Evolutionary conservation across 1,140 invertebrate species (phyloP), one percentile per base, ranked within the genome.

Genomic region (Aplysia californica): DNA sequence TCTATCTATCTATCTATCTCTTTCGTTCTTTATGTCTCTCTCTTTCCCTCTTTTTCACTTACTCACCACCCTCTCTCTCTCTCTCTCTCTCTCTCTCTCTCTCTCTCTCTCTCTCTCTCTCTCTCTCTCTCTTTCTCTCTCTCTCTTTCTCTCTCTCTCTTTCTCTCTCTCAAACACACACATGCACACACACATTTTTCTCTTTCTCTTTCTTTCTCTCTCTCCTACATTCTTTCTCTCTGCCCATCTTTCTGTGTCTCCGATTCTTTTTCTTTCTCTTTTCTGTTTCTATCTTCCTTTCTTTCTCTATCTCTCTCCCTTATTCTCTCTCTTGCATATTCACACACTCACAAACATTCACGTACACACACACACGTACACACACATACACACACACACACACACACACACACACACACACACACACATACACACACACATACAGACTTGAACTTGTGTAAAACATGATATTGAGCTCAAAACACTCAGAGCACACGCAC

Each of bases 81-180:
- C 10, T 61, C 58, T 61, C 58, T 61, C 58, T 61, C 10, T 61
- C 58, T 61, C 6, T 61, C 58, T 61, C 10, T 61, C 58, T 18
- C 10, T 61, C 10, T 61, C 10, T 61, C 10, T 61, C 10, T 61
- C 58, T 61, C 10, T 61, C 58, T 61, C 10, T 61, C 58, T 10
- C 10, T 61, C 44, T 50, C n/a, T 50, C 44, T 50, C n/a, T 50
- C 44, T 50, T 50, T 50, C 44, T 50, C 44, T 10, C 44, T 50
- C 44, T 50, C 44, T 50, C 10, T 50, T n/a, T 50, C 44, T 50
- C 44, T 50, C 10, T 50, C 44, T 50, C 10, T 50, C 44, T 50
- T 10, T 50, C 44, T 50, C 10, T 50, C n/a, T n/a, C n/a, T n/a
- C n/a, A n/a, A n/a, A n/a, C n/a, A n/a, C n/a, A n/a, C n/a, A n/a